Evolutionary conservation across 2,888 invertebrate genomes (phyloP).

Genomic region (Antheraea assamensis): DNA sequence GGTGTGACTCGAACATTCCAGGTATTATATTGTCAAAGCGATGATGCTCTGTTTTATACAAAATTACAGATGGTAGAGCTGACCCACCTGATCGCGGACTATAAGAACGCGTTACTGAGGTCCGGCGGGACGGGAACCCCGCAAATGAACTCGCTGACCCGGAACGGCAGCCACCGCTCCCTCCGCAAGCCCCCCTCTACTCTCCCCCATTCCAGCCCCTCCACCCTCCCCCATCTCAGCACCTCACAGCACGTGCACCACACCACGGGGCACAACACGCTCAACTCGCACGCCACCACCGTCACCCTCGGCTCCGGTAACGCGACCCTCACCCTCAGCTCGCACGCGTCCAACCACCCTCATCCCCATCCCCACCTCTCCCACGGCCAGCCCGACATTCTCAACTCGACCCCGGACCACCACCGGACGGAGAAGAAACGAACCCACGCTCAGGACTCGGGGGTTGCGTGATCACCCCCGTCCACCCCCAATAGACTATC

Average conservation of each 20-base stretch:
- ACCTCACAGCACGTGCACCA: slow-evolving; percentile 55
- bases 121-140: slow-evolving; percentile 89
- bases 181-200: slow-evolving; percentile 66
- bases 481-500: neutral
- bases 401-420: slow-evolving; percentile 94
- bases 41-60: no score
- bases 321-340: slow-evolving; percentile 64
- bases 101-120: slow-evolving; percentile 94
- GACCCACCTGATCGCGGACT: slow-evolving; percentile 95
- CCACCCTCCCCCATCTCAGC: slow-evolving; percentile 66
- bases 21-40: no score
- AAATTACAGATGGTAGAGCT: slow-evolving; percentile 89
- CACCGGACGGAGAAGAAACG: slow-evolving; percentile 77
- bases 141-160: slow-evolving; percentile 89
- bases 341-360: slow-evolving; percentile 48
- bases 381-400: slow-evolving; percentile 89
- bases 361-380: slow-evolving; percentile 43
- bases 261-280: slow-evolving; percentile 81
- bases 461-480: slow-evolving; percentile 68
- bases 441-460: slow-evolving; percentile 65
- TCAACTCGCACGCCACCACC: slow-evolving; percentile 82
- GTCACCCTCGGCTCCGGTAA: slow-evolving; percentile 72
- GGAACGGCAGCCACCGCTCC: slow-evolving; percentile 86
- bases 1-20: no score
- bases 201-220: slow-evolving; percentile 73